Evolutionary conservation across 2,113 vertebrate genomes (phyloP), one percentile per base, ranked within the genome.

Genomic region (Nothoprocta pentlandii): DNA sequence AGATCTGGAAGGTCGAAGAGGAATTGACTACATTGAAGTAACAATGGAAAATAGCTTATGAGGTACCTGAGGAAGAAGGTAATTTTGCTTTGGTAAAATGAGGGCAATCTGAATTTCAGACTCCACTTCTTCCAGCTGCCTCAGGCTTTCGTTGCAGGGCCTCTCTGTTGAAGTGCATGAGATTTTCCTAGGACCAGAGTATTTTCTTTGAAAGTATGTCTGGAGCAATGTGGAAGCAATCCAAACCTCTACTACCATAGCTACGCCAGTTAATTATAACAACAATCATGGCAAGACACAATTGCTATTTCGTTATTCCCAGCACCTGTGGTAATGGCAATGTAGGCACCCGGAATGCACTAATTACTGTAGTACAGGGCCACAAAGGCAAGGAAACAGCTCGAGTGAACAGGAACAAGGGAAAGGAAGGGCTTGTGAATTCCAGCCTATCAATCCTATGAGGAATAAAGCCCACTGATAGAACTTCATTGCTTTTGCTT

Each of bases 51-150:
- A 92, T 63, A 68, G 16, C 36, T 66, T 74, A 77, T 9, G 4
- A 93, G 94, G 73, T 95, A 90, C 74, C 77, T 87, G 39, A 13
- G 75, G 69, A 3, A 62, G 87, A 68, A 79, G 46, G 39, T 68
- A 78, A 63, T 91, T 94, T 73, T 90, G 9, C 63, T 95, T 86
- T 74, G 84, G 90, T 73, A 85, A 95, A 95, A 95, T 41, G 42
- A 92, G 58, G 54, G 14, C 75, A 89, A 97, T 89, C 80, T 95
- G 94, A 95, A 96, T 96, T 96, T 96, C 82, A 96, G 91, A 77
- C 94, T 94, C 82, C 25, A 53, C 76, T 96, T 96, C 85, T 80
- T 76, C 34, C 61, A 92, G 39, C 61, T 85, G 91, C 87, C 94
- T 91, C 70, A 47, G 91, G 95, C 83, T 89, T 87, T 82, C 86